Evolutionary conservation across 92 coral and sea anemone species (phyloP).

Genomic region (Epizoanthus ramosus): DNA sequence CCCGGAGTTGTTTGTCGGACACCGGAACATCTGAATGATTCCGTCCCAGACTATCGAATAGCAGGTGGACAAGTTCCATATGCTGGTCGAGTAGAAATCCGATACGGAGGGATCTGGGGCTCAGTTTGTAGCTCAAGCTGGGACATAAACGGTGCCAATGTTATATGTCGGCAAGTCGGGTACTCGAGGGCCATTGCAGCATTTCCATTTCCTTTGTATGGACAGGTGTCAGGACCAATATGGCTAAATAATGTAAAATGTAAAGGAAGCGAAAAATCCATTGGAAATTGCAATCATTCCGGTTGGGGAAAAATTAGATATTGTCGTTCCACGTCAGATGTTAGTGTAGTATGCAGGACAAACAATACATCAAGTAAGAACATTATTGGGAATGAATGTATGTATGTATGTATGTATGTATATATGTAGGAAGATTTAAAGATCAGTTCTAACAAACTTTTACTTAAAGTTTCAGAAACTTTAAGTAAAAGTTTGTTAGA

Average conservation of each 20-base stretch:
- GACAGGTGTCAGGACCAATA: background rate
- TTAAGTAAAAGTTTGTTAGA: too few species aligned
- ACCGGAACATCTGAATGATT: background rate
- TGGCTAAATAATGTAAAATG: background rate
- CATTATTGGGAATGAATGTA: background rate
- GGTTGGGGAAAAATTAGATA: background rate
- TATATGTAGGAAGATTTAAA: too few species aligned
- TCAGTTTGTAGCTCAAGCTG: slow-evolving; percentile 27
- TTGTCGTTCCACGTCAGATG: background rate
- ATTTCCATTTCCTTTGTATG: background rate
- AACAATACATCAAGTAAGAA: background rate
- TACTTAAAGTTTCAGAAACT: too few species aligned
- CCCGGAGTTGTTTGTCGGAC: slow-evolving; percentile 31
- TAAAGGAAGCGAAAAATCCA: slow-evolving; percentile 5
- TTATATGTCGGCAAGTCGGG: slow-evolving; percentile 63
- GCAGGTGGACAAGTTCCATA: background rate
- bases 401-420: too few species aligned
- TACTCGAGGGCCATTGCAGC: slow-evolving; percentile 5
- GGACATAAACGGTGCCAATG: slow-evolving; percentile 46
- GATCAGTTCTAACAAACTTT: too few species aligned
- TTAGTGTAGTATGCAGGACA: slow-evolving; percentile 7
- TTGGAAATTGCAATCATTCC: background rate
- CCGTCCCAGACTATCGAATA: background rate
- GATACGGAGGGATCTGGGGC: slow-evolving; percentile 67
- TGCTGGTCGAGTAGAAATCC: slow-evolving; percentile 51